Evolutionary conservation across 1,140 invertebrate species (phyloP).

Genomic region (Drosophila ironensis): DNA sequence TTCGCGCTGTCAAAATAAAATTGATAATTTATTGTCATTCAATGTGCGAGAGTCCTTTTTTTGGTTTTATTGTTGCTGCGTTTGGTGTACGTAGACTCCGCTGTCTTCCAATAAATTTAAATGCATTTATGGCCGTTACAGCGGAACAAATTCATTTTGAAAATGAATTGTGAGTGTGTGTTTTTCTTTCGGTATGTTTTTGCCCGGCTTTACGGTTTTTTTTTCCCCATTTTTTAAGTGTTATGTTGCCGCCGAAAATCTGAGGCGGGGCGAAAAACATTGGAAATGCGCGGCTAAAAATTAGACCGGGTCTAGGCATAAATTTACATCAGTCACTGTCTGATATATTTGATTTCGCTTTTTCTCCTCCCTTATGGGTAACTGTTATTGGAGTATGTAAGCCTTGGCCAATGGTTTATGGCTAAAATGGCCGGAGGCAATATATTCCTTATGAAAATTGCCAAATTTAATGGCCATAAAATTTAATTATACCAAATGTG

Average conservation of each 20-base stretch:
- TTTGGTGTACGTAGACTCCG: slow-evolving; percentile 30
- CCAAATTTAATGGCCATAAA: slow-evolving; percentile 74
- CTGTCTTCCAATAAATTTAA: slow-evolving; percentile 77
- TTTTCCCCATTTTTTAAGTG: slow-evolving; percentile 9
- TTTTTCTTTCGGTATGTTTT: slow-evolving; percentile 36
- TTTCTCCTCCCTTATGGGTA: slow-evolving; percentile 2
- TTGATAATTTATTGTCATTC: slow-evolving; percentile 81
- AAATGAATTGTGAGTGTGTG: slow-evolving; percentile 74
- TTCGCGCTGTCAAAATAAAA: slow-evolving; percentile 80
- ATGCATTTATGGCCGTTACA: slow-evolving; percentile 79
- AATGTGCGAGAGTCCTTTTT: slow-evolving; percentile 56
- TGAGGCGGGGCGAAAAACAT: slow-evolving; percentile 46
- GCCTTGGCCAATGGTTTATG: slow-evolving; percentile 66
- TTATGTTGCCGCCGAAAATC: slow-evolving; percentile 47
- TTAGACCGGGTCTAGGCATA: slow-evolving; percentile 64
- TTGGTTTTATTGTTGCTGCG: slow-evolving; percentile 29
- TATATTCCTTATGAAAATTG: slow-evolving; percentile 64
- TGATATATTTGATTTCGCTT: slow-evolving; percentile 31
- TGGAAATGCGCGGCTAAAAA: slow-evolving; percentile 66
- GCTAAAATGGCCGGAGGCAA: slow-evolving; percentile 41
- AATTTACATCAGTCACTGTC: slow-evolving; percentile 70
- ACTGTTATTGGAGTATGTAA: slow-evolving; percentile 52
- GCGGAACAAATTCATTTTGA: slow-evolving; percentile 78
- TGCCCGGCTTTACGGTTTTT: slow-evolving; percentile 34
- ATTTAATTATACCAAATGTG: slow-evolving; percentile 70